A percentile compares a stretch with the other conserved stretches of the same genome.
Evolutionary conservation across 2,113 vertebrate species (phyloP).

Genomic region (Epinephelus moara): DNA sequence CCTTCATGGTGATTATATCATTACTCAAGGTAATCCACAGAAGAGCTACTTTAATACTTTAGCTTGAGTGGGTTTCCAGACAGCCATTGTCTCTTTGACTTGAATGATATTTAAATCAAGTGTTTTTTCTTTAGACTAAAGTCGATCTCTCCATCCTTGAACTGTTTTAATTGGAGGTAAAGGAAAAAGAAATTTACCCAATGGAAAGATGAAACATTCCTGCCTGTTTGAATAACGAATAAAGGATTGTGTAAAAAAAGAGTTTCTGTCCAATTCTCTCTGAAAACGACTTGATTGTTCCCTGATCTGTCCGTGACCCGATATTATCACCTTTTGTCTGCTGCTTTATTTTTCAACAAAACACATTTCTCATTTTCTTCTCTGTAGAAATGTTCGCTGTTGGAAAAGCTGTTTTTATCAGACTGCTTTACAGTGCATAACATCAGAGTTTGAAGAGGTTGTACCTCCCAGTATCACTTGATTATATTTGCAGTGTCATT

Average conservation of each 20-base stretch:
- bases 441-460: neutral
- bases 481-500: neutral
- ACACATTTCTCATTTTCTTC: neutral
- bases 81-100: neutral
- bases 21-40: neutral
- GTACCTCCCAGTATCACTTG: neutral
- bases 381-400: neutral
- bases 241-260: neutral
- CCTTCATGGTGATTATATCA: constrained; percentile 20
- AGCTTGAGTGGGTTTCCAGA: neutral
- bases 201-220: neutral
- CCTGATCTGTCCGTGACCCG: constrained; percentile 1
- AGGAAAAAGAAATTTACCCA: neutral
- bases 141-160: neutral
- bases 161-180: neutral
- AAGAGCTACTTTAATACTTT: constrained; percentile 18
- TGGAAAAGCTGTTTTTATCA: neutral
- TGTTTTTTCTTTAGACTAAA: neutral
- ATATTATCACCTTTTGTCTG: neutral
- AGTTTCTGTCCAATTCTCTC: neutral
- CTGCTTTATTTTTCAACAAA: neutral
- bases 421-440: neutral
- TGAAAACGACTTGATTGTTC: neutral
- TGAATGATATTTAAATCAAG: constrained; percentile 9
- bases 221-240: neutral